Evolutionary conservation across 2,888 invertebrate genomes (phyloP).

Genomic region (Xiphydria camelus): DNA sequence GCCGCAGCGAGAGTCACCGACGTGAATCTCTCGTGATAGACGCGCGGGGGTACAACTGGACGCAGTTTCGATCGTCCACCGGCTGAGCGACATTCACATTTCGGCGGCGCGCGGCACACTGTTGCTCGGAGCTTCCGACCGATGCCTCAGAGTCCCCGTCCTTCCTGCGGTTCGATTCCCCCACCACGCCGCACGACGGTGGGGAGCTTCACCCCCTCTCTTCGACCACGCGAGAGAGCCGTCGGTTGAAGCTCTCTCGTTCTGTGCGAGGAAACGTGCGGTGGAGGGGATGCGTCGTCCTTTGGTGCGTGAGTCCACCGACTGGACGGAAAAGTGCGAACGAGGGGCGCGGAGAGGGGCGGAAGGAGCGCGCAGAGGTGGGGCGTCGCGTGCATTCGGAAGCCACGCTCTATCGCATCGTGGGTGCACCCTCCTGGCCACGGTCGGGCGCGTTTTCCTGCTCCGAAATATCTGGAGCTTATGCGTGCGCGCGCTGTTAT

Average conservation of each 20-base stretch:
- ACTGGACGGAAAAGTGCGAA: conserved; percentile 7
- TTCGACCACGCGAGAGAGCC: conserved; percentile 14
- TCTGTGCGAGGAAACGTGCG: neutral
- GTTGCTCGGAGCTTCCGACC: conserved; percentile 47
- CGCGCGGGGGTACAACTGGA: no score
- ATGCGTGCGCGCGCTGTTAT: no score
- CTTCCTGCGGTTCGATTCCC: conserved; percentile 24
- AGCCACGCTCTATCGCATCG: conserved; percentile 22
- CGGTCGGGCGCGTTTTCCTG: neutral
- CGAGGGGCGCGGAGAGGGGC: conserved; percentile 1
- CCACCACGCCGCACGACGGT: conserved; percentile 24
- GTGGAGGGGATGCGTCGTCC: conserved; percentile 12
- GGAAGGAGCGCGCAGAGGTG: neutral
- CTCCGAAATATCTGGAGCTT: no score
- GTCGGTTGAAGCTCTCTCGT: no score
- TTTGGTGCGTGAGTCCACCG: conserved; percentile 23
- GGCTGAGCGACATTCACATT: conserved; percentile 33
- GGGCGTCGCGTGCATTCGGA: conserved; percentile 8
- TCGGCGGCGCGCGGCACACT: conserved; percentile 52
- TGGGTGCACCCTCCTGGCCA: conserved; percentile 32
- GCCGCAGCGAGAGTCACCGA: no score
- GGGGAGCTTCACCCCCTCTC: conserved; percentile 16
- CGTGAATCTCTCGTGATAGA: no score
- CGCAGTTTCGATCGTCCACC: no score
- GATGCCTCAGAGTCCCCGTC: conserved; percentile 28